Conservation (phyloP, 2,113 vertebrate genomes). For the Rhinogobius similis region DNA sequence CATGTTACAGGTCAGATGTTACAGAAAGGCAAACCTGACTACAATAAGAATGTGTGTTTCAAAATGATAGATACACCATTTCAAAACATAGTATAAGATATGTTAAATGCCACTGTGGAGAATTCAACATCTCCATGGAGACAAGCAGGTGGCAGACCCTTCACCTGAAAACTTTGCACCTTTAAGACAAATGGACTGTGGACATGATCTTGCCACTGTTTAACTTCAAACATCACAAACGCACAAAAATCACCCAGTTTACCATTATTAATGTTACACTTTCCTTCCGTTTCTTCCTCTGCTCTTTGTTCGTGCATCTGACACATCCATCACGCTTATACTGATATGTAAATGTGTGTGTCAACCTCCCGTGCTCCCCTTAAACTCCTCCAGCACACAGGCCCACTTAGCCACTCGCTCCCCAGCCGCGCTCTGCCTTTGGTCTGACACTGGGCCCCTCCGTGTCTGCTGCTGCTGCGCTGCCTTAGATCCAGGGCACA, state of each 20-base stretch:
- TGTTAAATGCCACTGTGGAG: no score
- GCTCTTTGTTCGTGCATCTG: conserved; percentile 24
- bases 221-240: not conserved
- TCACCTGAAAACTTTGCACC: no score
- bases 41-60: no score
- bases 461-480: conserved; percentile 48
- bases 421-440: conserved; percentile 40
- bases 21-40: no score
- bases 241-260: not conserved
- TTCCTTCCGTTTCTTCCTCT: not conserved
- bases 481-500: conserved; percentile 35
- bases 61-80: no score
- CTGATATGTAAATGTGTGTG: conserved; percentile 42
- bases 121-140: no score
- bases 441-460: conserved; percentile 39
- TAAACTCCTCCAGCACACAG: conserved; percentile 36
- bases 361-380: conserved; percentile 30
- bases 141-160: no score
- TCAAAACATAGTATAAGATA: no score
- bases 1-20: no score
- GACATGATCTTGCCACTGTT: no score
- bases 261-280: not conserved
- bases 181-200: no score
- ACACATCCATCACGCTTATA: conserved; percentile 28
- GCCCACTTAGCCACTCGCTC: conserved; percentile 53